Evolutionary conservation across 2,888 invertebrate species (phyloP).

Genomic region (Platynereis dumerilii): DNA sequence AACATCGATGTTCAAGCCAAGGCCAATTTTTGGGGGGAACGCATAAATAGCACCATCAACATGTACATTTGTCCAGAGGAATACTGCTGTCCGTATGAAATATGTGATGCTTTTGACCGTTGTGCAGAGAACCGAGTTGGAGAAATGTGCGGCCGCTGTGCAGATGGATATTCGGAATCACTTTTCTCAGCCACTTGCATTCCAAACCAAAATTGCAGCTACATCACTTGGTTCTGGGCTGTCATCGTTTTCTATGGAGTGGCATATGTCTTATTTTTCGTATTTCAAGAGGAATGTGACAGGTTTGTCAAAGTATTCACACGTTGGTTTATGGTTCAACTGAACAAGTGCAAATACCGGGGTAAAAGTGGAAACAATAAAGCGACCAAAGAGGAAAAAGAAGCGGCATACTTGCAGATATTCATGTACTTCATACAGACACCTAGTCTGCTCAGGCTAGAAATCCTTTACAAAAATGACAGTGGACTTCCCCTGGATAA

Average conservation of each 20-base stretch:
- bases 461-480: conserved; percentile 11
- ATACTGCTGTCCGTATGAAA: conserved; percentile 12
- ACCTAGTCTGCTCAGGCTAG: not conserved
- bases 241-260: conserved; percentile 16
- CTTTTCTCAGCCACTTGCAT: conserved; percentile 13
- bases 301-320: not conserved
- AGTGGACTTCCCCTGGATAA: conserved; percentile 5
- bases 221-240: conserved; percentile 11
- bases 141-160: conserved; percentile 3
- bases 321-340: not conserved
- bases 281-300: conserved; percentile 13
- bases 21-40: conserved; percentile 17
- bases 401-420: conserved; percentile 17
- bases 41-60: not conserved
- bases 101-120: not conserved
- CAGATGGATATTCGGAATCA: conserved; percentile 11
- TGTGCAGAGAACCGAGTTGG: conserved; percentile 18
- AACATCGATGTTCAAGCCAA: not conserved
- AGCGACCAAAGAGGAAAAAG: conserved; percentile 4
- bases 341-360: not conserved
- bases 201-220: conserved; percentile 2
- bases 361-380: not conserved
- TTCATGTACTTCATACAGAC: conserved; percentile 19
- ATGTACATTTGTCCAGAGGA: conserved; percentile 20
- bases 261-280: conserved; percentile 14